Evolutionary conservation across 2,888 invertebrate genomes (phyloP), one percentile per base, ranked within the genome.

Genomic region (Fabriciana adippe): DNA sequence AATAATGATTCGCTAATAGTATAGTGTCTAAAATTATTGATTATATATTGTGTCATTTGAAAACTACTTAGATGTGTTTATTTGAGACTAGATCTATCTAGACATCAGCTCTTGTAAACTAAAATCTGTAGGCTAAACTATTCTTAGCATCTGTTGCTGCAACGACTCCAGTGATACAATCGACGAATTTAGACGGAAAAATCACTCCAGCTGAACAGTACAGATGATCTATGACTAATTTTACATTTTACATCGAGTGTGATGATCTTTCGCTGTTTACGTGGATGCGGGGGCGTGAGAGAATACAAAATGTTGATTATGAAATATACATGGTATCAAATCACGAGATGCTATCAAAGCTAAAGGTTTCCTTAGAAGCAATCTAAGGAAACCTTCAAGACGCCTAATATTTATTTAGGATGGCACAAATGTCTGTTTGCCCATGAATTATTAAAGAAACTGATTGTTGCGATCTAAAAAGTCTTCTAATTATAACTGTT

Each of bases 121-220:
- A 69, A 70, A 76, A 71, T 73, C 73, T 71, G 72, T 73, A 73
- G 65, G 53, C 68, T 55, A 55, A 65, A 26, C 69, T 77, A 78
- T 77, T 74, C 72, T 72, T 71, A 73, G 73, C 68, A 45, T 51
- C 56, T 53, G 70, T 71, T 71, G 66, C 74, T 73, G 67, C 72
- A 72, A 65, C 62, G 72, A 67, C 71, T 72, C 69, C 72, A 70
- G 66, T 76, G 76, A 76, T 76, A 78, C 72, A 75, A 78, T 73
- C 78, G 75, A 77, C 76, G 55, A 72, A 77, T 71, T 75, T 78
- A 78, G 77, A 77, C 72, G 54, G 67, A 75, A 74, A 76, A 76
- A 74, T 75, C 72, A 70, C 72, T 72, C 70, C 73, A 65, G 72
- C 66, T 64, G 69, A 62, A 74, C 63, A 66, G 57, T 60, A 71